Percentiles rank a stretch among this genome's conserved stretches.
phyloP scores from a whole-genome alignment of 2,113 vertebrate genomes.

The Megaptera novaeangliae region DNA sequence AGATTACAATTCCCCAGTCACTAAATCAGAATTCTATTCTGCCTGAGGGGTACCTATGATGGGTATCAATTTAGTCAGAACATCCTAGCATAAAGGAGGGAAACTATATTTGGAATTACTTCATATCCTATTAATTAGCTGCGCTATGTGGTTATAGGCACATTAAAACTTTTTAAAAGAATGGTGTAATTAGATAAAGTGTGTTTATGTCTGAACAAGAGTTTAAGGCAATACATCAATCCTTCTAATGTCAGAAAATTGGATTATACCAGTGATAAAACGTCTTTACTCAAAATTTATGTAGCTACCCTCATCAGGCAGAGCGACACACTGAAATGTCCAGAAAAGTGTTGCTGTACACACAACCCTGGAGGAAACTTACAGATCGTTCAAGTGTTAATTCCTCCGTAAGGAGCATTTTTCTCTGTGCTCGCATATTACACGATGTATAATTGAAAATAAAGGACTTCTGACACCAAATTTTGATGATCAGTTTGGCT shows the following conservation, averaged over 20 bases:
- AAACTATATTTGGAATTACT: neutral
- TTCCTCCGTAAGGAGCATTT: neutral
- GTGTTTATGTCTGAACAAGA: neutral
- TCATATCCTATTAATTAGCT: neutral
- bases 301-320: neutral
- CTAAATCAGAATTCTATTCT: neutral
- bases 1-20: neutral
- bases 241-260: neutral
- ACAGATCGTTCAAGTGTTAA: neutral
- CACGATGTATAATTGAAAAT: neutral
- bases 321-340: neutral
- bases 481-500: neutral
- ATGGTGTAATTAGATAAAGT: neutral
- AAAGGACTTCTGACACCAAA: neutral
- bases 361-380: neutral
- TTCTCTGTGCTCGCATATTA: neutral
- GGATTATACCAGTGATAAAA: neutral
- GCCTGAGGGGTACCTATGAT: neutral
- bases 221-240: neutral
- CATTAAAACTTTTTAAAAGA: neutral
- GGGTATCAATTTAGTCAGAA: neutral
- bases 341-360: neutral
- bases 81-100: neutral
- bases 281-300: neutral
- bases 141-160: neutral